These are phyloP conservation scores for Nautilus pompilius DNA, from an alignment of 1,140 invertebrate species.

Conservation along the genomic window DNA sequence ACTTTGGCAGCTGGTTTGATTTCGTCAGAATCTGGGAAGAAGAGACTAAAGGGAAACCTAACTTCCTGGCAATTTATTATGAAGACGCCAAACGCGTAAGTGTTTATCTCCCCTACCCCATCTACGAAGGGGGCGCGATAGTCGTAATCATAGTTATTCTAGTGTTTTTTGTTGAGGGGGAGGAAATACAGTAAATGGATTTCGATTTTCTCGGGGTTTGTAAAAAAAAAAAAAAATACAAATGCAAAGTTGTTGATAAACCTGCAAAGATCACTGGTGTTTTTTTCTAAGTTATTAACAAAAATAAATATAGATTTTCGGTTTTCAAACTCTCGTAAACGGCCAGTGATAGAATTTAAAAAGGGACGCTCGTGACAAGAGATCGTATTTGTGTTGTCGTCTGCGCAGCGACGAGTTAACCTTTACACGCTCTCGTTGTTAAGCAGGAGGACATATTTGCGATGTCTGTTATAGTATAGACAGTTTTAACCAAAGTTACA, in stretches of 20 bases:
- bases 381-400: too few species aligned
- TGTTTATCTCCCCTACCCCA: neutral
- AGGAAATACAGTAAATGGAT: too few species aligned
- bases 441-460: neutral
- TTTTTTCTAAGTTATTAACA: too few species aligned
- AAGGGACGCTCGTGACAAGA: too few species aligned
- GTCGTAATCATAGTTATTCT: too few species aligned
- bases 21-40: constrained; percentile 28
- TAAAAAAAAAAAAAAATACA: neutral
- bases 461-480: neutral
- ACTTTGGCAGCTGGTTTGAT: constrained; percentile 36
- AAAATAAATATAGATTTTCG: too few species aligned
- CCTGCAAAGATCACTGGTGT: neutral
- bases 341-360: too few species aligned
- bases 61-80: constrained; percentile 18
- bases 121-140: too few species aligned
- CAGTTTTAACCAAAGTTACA: neutral
- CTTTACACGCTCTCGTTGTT: neutral
- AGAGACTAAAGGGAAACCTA: constrained; percentile 13
- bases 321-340: too few species aligned
- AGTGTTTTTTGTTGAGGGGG: too few species aligned
- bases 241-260: neutral
- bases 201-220: too few species aligned
- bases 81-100: constrained; percentile 30
- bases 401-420: too few species aligned